phyloP scores from a whole-genome alignment of 1,140 invertebrate genomes.

The Heliothis subflexa region DNA sequence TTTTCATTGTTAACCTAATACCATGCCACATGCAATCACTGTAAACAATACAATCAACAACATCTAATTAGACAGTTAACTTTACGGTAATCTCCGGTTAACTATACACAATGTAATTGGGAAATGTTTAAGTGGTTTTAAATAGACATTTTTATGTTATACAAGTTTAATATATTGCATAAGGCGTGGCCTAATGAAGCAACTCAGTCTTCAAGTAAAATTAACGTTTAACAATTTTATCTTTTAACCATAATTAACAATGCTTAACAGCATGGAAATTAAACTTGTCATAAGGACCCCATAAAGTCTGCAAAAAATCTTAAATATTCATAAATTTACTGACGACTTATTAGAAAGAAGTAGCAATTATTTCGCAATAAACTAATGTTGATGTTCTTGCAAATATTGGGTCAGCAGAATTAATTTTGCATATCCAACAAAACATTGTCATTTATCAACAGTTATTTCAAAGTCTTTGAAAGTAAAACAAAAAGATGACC shows the following conservation, averaged over 20 bases:
- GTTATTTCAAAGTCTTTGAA: neutral
- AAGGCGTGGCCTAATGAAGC: slow-evolving; percentile 11
- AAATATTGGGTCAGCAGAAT: too few relatives aligned
- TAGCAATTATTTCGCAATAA: neutral
- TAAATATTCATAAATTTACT: neutral
- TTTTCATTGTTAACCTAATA: too few relatives aligned
- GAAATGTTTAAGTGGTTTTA: slow-evolving; percentile 33
- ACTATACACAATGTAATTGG: slow-evolving; percentile 10
- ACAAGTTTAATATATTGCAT: slow-evolving; percentile 20
- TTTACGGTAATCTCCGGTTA: neutral
- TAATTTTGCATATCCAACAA: too few relatives aligned
- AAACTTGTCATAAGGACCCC: slow-evolving; percentile 24
- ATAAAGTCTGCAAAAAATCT: slow-evolving; percentile 26
- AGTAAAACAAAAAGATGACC: neutral
- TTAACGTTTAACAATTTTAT: slow-evolving; percentile 43
- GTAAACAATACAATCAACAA: neutral
- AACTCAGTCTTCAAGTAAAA: slow-evolving; percentile 18
- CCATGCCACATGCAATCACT: too few relatives aligned
- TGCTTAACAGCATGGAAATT: slow-evolving; percentile 50
- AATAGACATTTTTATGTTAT: slow-evolving; percentile 21
- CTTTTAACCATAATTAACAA: slow-evolving; percentile 53
- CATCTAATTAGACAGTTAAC: neutral
- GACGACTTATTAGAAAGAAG: neutral
- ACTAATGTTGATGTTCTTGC: neutral
- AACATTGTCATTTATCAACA: too few relatives aligned